Conservation (phyloP, 2,113 vertebrate genomes). For the Sprattus sprattus region DNA sequence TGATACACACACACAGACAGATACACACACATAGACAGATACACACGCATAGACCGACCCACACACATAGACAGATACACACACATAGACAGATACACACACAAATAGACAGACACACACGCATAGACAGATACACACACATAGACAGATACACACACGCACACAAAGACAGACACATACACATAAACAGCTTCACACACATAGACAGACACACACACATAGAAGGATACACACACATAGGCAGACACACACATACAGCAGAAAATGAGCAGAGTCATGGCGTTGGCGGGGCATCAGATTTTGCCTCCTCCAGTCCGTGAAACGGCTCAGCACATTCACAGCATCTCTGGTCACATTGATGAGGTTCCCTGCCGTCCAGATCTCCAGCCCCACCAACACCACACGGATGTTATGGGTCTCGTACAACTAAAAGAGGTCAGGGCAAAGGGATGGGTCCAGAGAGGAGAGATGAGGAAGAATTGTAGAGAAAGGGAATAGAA, state of each 20-base stretch:
- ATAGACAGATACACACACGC: not conserved
- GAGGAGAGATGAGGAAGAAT: too few relatives aligned
- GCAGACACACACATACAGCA: constrained; percentile 70
- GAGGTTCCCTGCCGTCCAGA: constrained; percentile 82
- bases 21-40: too few relatives aligned
- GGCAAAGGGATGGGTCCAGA: not conserved
- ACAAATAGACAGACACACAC: too few relatives aligned
- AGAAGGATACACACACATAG: not conserved
- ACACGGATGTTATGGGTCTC: constrained; percentile 86
- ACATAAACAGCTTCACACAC: not conserved
- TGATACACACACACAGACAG: too few relatives aligned
- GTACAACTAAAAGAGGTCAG: constrained; percentile 79
- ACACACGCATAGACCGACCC: too few relatives aligned
- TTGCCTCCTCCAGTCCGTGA: constrained; percentile 90
- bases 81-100: too few relatives aligned
- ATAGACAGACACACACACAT: not conserved
- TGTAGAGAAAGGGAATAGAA: too few relatives aligned
- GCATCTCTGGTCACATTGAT: constrained; percentile 77
- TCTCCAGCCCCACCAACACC: constrained; percentile 91
- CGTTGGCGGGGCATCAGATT: constrained; percentile 78
- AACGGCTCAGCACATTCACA: constrained; percentile 86
- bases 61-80: too few relatives aligned
- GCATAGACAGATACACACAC: too few relatives aligned
- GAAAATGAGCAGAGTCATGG: constrained; percentile 91
- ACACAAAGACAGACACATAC: not conserved